Evolutionary conservation across 2,888 invertebrate genomes (phyloP).

Genomic region (Leptinotarsa peninsularis): DNA sequence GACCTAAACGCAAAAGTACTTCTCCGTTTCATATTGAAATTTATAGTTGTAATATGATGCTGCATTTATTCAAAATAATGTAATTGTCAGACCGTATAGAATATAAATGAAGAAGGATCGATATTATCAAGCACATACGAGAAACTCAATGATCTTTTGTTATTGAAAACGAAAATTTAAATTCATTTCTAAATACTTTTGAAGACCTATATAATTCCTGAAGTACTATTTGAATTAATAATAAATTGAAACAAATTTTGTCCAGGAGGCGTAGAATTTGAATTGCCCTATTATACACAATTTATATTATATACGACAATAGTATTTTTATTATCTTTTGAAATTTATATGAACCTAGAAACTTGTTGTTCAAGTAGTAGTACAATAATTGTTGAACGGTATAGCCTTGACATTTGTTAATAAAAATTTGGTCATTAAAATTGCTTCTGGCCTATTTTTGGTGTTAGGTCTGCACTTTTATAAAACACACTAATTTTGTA

Average conservation of each 20-base stretch:
- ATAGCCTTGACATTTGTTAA: conserved; percentile 56
- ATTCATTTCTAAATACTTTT: no score
- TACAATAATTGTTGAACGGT: conserved; percentile 60
- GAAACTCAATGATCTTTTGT: no score
- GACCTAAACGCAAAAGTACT: no score
- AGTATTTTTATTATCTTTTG: conserved; percentile 65
- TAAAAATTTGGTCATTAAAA: conserved; percentile 47
- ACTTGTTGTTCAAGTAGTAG: conserved; percentile 62
- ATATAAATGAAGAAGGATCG: no score
- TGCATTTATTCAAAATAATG: no score
- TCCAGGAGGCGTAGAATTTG: conserved; percentile 54
- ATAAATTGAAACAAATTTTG: conserved; percentile 45
- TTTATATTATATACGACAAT: conserved; percentile 63
- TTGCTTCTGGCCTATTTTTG: conserved; percentile 53
- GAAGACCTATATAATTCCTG: neutral
- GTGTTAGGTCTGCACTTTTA: conserved; percentile 53
- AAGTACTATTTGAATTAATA: no score
- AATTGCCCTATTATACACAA: conserved; percentile 52
- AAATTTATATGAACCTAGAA: conserved; percentile 59
- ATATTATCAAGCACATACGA: no score
- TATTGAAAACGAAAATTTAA: no score
- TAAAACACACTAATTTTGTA: conserved; percentile 53
- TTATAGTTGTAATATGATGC: no score
- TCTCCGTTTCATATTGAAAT: no score
- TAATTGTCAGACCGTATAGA: no score